Conservation (phyloP, 2,113 vertebrate species). For the Donacobius atricapilla region DNA sequence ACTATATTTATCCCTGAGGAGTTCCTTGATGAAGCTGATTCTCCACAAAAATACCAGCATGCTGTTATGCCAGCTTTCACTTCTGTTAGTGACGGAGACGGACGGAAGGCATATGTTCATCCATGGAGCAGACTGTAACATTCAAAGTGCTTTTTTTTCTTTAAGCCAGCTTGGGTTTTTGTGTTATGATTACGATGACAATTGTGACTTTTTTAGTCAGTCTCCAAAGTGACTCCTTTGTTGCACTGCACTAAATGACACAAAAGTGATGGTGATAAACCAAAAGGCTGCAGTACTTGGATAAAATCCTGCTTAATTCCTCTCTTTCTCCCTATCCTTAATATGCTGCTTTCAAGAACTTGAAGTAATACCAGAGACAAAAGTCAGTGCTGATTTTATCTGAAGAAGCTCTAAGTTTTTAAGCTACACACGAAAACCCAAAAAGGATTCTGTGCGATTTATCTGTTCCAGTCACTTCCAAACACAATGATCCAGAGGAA, state of each 20-base stretch:
- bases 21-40: background rate
- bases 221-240: background rate
- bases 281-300: background rate
- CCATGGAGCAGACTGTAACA: background rate
- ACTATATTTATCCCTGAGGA: background rate
- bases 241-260: background rate
- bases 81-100: background rate
- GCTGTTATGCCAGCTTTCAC: background rate
- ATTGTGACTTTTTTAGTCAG: background rate
- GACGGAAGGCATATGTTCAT: conserved; percentile 20
- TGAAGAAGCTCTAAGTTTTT: background rate
- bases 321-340: background rate
- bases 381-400: background rate
- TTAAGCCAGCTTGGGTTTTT: background rate
- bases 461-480: background rate
- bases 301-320: background rate
- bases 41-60: background rate
- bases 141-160: background rate
- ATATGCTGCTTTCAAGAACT: background rate
- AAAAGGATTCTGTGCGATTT: fast-evolving
- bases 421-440: fast-evolving
- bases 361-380: background rate
- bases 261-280: background rate
- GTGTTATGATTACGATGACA: fast-evolving
- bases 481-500: background rate